These are phyloP conservation scores for Trissolcus brochymenae DNA, from an alignment of 2,888 invertebrate genomes.

Conservation along the genomic window DNA sequence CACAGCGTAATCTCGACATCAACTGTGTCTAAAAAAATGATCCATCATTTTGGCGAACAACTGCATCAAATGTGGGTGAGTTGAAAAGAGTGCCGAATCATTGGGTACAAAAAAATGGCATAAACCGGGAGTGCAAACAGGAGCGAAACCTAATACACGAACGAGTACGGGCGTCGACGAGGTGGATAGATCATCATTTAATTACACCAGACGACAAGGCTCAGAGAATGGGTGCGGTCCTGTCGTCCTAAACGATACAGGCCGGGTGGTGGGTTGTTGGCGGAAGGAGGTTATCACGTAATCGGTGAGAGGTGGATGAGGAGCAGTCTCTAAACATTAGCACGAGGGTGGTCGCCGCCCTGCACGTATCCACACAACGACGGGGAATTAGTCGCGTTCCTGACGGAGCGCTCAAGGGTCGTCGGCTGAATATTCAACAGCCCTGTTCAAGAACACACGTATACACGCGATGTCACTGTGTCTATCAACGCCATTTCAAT, in stretches of 20 bases:
- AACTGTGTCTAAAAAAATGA: no score
- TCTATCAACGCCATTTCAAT: conserved; percentile 35
- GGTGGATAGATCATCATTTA: conserved; percentile 70
- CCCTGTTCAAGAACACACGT: conserved; percentile 55
- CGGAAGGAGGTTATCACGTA: conserved; percentile 55
- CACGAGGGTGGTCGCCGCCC: conserved; percentile 46
- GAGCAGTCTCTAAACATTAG: conserved; percentile 55
- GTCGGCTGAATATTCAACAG: conserved; percentile 72
- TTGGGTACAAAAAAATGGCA: conserved; percentile 52
- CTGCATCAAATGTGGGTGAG: no score
- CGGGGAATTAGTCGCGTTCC: conserved; percentile 44
- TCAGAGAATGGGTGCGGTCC: conserved; percentile 54
- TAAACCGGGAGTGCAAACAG: conserved; percentile 55
- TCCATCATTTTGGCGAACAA: no score
- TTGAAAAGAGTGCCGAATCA: conserved; percentile 22
- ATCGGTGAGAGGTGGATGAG: conserved; percentile 48
- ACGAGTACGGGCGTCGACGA: conserved; percentile 66
- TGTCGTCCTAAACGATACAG: conserved; percentile 58
- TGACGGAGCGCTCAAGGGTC: conserved; percentile 61
- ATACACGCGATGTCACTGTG: conserved; percentile 29
- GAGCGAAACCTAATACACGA: conserved; percentile 64
- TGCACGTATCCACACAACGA: conserved; percentile 46
- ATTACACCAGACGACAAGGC: conserved; percentile 66
- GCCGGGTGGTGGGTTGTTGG: conserved; percentile 9
- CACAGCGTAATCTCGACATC: no score